Percentiles rank a stretch among this genome's conserved stretches.
phyloP scores from a whole-genome alignment of 2,888 invertebrate genomes.

The Agrotis segetum region DNA sequence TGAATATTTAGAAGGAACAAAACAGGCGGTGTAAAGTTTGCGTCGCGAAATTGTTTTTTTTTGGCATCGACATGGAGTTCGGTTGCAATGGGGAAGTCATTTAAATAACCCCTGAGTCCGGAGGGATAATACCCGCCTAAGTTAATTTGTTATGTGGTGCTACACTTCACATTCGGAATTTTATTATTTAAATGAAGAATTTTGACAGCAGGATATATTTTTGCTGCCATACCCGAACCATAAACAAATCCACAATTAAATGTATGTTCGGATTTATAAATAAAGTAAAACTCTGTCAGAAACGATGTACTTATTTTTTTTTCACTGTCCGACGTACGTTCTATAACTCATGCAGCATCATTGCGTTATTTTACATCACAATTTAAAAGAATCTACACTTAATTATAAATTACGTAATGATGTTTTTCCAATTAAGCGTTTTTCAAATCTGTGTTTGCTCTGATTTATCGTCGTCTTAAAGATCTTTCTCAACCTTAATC shows the following conservation, averaged over 20 bases:
- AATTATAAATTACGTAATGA: no score
- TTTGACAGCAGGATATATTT: background rate
- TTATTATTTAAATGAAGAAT: conserved; percentile 20
- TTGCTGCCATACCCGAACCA: no score
- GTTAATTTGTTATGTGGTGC: conserved; percentile 67
- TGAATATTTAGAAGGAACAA: conserved; percentile 84
- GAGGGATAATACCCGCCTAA: conserved; percentile 68
- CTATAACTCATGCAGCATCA: no score
- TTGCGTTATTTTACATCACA: no score
- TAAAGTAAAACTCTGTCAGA: no score
- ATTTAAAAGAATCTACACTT: no score
- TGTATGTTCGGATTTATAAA: background rate
- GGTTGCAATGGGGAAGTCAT: conserved; percentile 69
- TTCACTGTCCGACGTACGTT: no score
- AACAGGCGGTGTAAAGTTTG: conserved; percentile 76
- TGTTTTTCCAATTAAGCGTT: no score
- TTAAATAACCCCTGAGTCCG: conserved; percentile 72
- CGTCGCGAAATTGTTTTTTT: conserved; percentile 74
- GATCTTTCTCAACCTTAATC: conserved; percentile 16
- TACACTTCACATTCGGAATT: conserved; percentile 38
- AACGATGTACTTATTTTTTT: no score
- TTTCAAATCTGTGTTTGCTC: background rate
- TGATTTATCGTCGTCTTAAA: background rate
- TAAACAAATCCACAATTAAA: background rate
- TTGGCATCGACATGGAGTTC: conserved; percentile 62